Evolutionary conservation across 2,888 invertebrate genomes (phyloP).

Genomic region (Hypselothyrea guttata): DNA sequence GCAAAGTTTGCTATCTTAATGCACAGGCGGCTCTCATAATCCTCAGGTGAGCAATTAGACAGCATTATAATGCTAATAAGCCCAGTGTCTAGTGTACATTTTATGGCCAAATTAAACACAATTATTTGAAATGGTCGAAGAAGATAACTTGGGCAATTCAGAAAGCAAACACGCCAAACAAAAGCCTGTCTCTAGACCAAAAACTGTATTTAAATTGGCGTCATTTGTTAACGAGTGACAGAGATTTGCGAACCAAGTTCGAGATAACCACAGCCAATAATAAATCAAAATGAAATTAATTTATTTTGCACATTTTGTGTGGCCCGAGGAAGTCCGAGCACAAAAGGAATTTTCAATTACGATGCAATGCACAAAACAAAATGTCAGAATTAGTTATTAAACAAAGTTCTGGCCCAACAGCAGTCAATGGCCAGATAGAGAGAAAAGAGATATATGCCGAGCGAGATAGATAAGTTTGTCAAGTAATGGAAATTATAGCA

Average conservation of each 20-base stretch:
- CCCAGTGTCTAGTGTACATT: constrained; percentile 9
- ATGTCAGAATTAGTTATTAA: constrained; percentile 65
- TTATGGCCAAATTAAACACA: constrained; percentile 45
- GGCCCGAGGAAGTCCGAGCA: too few species aligned
- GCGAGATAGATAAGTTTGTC: constrained; percentile 16
- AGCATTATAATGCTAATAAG: constrained; percentile 12
- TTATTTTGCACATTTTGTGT: constrained; percentile 31
- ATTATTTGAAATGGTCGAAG: constrained; percentile 40
- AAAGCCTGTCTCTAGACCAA: constrained; percentile 2
- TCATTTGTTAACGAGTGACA: constrained; percentile 14
- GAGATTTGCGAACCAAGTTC: not conserved
- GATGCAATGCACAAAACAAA: constrained; percentile 41
- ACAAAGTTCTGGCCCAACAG: constrained; percentile 52
- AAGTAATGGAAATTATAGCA: constrained; percentile 41
- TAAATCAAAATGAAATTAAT: constrained; percentile 68
- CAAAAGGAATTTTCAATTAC: constrained; percentile 72
- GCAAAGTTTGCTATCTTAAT: not conserved
- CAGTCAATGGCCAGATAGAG: too few species aligned
- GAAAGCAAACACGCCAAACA: constrained; percentile 18
- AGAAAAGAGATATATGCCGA: too few species aligned
- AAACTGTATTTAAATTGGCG: constrained; percentile 29
- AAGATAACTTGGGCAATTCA: constrained; percentile 5
- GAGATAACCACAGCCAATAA: constrained; percentile 10
- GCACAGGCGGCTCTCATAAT: not conserved
- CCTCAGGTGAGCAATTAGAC: constrained; percentile 9